Percentiles rank a stretch among this genome's conserved stretches.
Conservation (phyloP, 2,797 vertebrate species). For the Rhinophrynus dorsalis region DNA sequence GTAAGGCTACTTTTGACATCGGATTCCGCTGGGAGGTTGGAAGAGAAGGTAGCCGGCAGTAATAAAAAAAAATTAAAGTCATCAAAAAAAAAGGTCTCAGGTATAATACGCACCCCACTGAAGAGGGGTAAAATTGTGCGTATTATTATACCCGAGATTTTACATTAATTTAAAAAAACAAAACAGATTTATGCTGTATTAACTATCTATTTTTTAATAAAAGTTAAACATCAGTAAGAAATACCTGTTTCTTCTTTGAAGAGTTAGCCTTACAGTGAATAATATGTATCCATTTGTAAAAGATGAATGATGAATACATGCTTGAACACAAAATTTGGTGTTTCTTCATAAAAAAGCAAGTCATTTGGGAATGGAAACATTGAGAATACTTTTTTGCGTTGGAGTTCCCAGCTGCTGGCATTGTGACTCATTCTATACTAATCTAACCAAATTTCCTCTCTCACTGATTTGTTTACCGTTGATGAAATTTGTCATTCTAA, state of each 20-base stretch:
- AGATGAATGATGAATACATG: conserved; percentile 28
- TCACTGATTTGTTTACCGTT: conserved; percentile 16
- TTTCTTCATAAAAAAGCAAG: conserved; percentile 14
- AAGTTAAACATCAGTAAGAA: too few relatives aligned
- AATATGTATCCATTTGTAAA: neutral
- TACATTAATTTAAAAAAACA: too few relatives aligned
- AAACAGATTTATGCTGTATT: too few relatives aligned
- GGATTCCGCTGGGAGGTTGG: too few relatives aligned
- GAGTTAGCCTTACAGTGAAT: neutral
- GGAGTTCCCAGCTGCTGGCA: conserved; percentile 40
- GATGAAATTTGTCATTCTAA: conserved; percentile 1
- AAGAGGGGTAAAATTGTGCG: too few relatives aligned
- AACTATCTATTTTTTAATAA: too few relatives aligned
- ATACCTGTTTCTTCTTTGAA: neutral
- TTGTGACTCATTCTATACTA: conserved; percentile 30
- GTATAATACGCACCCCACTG: too few relatives aligned
- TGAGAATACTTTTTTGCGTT: conserved; percentile 34
- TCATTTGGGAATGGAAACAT: conserved; percentile 28
- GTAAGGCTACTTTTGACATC: too few relatives aligned
- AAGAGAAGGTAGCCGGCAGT: too few relatives aligned
- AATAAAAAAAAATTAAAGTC: too few relatives aligned
- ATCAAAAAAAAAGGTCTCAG: too few relatives aligned
- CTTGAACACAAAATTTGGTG: neutral
- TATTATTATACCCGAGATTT: too few relatives aligned
- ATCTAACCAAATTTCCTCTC: conserved; percentile 12